Evolutionary conservation across 2,888 invertebrate genomes (phyloP), one percentile per base, ranked within the genome.

Genomic region (Eremobia ochroleuca): DNA sequence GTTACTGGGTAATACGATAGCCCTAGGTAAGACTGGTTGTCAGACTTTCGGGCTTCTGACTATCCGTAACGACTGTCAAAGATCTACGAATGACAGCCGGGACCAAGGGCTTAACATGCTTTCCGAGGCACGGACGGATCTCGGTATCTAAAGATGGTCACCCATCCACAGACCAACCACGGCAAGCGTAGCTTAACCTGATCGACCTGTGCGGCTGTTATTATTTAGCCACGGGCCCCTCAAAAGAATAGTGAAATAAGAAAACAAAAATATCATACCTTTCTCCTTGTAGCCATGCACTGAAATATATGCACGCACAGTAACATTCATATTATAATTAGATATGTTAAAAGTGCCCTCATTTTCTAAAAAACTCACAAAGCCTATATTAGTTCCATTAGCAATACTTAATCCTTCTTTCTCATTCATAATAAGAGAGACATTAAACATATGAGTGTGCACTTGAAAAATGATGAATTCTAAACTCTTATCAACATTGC

Each of bases 381-480:
- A 92, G 15, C 98, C 98, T 62, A 98, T 85, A 92, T 98, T 98
- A 2, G 97, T 97, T 0, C 98, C 98, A 25, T 89, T 95, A 4
- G 97, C 93, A 1, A 1, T 0, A 55, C 18, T 15, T 4, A 8
- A 3, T 28, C 1, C 34, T 0, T 6, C 77, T 90, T 92, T 25
- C 92, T 89, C 90, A 70, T 90, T 92, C 79, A 95, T 97, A 40
- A 97, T 97, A 58, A 98, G 88, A 0, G 97, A 97, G 0, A 98
- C 91, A 91, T 97, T 97, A 77, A 97, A 92, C 25, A 97, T 86
- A 83, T 97, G 97, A 68, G 97, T 97, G 90, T 98, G 98, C 8
- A 97, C 97, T 97, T 98, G 98, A 61, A 98, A 93, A 76, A 98
- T 92, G 31, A 98, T 93, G 89, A 97, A 98, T 2, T 95, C 94